Base-by-base conservation (phyloP, 2,797 vertebrate genomes). In the Zenarchopterus dispar region DNA sequence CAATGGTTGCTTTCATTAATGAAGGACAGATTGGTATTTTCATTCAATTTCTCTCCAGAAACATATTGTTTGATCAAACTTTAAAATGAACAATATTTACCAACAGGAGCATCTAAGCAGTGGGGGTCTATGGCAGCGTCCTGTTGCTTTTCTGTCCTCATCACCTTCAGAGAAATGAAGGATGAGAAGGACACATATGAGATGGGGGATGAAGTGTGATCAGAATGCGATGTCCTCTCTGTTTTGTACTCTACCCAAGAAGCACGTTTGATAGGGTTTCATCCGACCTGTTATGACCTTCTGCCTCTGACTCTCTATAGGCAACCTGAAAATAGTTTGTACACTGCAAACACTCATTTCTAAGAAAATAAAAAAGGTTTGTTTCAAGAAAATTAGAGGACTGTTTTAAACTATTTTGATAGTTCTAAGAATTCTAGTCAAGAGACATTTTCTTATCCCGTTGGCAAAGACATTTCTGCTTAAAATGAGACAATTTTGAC, bases 101-200 rank as follows among this genome's bases (percentile, higher is more conserved):
- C 56, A 59, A 56, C 18, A 45, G 28, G 42, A 28, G 18, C 46
- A 33, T 43, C 17, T 23, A 26, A 31, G 33, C 6, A 8, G 23
- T 15, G 23, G 47, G 21, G 13, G 6, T 16, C 31, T 11, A 17
- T 31, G 2, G 5, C 31, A 10, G 26, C 17, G 21, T 65, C 19
- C 22, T 28, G 19, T 28, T 19, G 18, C 46, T 56, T 48, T 46
- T 15, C 2, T 21, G 4, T 36, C 23, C 26, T 44, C 24, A 39
- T 69, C 18, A 17, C 17, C 18, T 17, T 23, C 39, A 21, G 9
- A 60, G 44, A 42, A 66, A 36, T 33, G 13, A 63, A 52, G 47
- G 8, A 53, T 28, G 43, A 53, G 22, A 57, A 39, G 47, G 45
- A 64, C 47, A 65, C 17, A 36, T 48, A 26, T 43, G 42, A 53